These are phyloP conservation scores for Pseudotriccus pelzelni DNA, from an alignment of 2,797 vertebrate genomes.

Conservation along the genomic window DNA sequence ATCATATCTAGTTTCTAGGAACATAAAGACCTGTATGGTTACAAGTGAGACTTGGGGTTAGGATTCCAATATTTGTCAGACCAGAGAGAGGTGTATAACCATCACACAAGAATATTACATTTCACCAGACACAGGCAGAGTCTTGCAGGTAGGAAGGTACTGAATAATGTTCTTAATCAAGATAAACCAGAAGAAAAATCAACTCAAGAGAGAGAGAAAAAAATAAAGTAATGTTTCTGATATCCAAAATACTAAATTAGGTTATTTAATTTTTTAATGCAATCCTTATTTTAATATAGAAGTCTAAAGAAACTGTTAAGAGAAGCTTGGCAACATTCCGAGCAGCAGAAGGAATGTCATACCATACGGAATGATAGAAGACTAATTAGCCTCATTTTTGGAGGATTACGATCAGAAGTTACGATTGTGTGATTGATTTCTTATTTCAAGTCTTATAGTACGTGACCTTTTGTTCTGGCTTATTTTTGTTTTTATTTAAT, in stretches of 20 bases:
- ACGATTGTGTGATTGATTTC: not conserved
- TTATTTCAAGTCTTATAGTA: not conserved
- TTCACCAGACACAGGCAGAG: not conserved
- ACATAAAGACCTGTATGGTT: not conserved
- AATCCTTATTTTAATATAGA: not conserved
- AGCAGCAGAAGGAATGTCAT: not conserved
- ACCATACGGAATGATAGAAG: not conserved
- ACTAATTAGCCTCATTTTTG: not conserved
- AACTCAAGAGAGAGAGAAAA: not conserved
- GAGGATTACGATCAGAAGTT: not conserved
- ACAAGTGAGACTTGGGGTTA: not conserved
- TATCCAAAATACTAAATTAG: not conserved
- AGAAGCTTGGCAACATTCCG: not conserved
- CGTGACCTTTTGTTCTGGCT: not conserved
- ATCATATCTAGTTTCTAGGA: not conserved
- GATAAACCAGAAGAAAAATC: not conserved
- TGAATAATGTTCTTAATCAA: not conserved
- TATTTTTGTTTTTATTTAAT: not conserved
- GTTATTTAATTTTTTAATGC: not conserved
- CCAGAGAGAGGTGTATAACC: accelerated
- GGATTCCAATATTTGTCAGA: not conserved
- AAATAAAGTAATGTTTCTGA: not conserved
- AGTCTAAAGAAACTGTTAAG: not conserved
- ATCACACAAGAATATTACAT: not conserved
- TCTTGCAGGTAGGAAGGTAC: not conserved